Evolutionary conservation across 2,797 vertebrate species (phyloP).

Genomic region (Esox lucius): DNA sequence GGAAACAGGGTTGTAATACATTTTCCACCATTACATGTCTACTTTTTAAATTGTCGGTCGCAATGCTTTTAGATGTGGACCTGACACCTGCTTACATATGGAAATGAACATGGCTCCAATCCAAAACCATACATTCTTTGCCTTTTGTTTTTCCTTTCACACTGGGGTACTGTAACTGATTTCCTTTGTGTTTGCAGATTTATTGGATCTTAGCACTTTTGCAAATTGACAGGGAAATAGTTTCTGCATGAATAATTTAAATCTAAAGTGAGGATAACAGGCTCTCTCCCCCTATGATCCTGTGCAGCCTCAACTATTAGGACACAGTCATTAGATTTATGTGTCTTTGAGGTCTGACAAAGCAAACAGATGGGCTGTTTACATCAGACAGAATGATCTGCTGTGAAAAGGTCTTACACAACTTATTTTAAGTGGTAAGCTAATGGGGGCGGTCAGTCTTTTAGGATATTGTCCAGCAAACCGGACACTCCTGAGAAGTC

Average conservation of each 20-base stretch:
- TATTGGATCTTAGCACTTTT: neutral
- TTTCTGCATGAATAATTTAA: neutral
- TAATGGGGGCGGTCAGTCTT: neutral
- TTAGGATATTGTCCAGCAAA: neutral
- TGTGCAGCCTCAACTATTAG: slow-evolving; percentile 2
- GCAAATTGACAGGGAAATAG: neutral
- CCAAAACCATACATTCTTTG: neutral
- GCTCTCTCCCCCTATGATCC: neutral
- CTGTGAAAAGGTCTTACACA: neutral
- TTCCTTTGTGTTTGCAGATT: neutral
- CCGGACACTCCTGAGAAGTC: neutral
- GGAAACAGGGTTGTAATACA: too few relatives aligned
- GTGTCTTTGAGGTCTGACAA: slow-evolving; percentile 5
- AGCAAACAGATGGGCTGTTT: neutral
- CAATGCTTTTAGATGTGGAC: neutral
- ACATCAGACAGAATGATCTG: neutral
- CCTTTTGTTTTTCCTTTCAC: neutral
- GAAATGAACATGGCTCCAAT: neutral
- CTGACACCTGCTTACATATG: neutral
- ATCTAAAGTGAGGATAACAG: neutral
- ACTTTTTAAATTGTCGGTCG: too few relatives aligned
- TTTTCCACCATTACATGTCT: too few relatives aligned
- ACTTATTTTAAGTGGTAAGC: too few relatives aligned
- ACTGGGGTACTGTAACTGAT: neutral
- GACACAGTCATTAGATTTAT: neutral